phyloP scores from a whole-genome alignment of 2,113 vertebrate species.

The Scalopus aquaticus region DNA sequence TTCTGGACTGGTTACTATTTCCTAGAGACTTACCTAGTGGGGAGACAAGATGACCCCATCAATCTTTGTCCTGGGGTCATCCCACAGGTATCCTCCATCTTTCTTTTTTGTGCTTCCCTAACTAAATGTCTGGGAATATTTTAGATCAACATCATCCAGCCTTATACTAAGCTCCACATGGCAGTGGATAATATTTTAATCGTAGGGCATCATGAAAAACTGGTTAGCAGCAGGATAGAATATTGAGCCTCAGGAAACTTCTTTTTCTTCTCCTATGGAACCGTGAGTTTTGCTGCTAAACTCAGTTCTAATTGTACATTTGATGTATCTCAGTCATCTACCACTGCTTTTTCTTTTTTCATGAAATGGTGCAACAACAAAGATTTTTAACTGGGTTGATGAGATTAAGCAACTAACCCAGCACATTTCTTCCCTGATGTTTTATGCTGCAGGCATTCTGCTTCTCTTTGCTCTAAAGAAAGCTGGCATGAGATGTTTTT shows the following conservation, averaged over 20 bases:
- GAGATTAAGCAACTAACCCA: not conserved
- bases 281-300: not conserved
- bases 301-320: not conserved
- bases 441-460: not conserved
- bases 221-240: not conserved
- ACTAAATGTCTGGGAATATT: not conserved
- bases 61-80: not conserved
- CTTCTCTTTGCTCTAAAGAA: not conserved
- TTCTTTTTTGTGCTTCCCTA: not conserved
- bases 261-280: not conserved
- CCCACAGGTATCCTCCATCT: rapidly evolving
- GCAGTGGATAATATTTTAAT: rapidly evolving
- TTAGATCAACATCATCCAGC: not conserved
- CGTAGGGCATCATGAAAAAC: too few relatives aligned
- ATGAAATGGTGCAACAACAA: not conserved
- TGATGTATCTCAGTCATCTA: not conserved
- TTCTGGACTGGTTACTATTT: not conserved
- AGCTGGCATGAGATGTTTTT: not conserved
- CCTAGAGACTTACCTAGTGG: not conserved
- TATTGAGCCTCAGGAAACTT: not conserved
- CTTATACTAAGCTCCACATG: not conserved
- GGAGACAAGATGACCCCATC: not conserved
- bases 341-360: not conserved
- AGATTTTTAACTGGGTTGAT: not conserved
- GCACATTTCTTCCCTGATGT: not conserved